phyloP scores from a whole-genome alignment of 1,140 invertebrate species.

The Drosophila mauritiana region DNA sequence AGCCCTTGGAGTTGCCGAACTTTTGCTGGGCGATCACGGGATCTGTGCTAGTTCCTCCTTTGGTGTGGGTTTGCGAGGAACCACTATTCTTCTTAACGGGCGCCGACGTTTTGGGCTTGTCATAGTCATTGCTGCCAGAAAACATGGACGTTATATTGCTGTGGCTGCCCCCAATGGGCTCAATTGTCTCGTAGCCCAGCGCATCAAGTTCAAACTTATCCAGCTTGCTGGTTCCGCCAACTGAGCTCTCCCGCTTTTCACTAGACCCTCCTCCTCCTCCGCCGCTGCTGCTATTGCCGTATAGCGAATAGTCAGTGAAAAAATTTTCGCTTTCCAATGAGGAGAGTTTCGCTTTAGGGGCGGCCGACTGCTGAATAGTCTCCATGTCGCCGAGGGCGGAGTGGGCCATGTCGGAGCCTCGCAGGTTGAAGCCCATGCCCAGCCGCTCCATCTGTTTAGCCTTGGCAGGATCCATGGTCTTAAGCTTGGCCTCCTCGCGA shows the following conservation, averaged over 20 bases:
- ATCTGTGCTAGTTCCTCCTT: slow-evolving; percentile 47
- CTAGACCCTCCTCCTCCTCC: slow-evolving; percentile 28
- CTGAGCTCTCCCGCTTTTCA: slow-evolving; percentile 55
- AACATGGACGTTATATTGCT: slow-evolving; percentile 83
- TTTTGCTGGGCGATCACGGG: slow-evolving; percentile 93
- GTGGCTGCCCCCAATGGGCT: slow-evolving; percentile 74
- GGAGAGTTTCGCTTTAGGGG: slow-evolving; percentile 72
- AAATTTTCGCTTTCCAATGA: slow-evolving; percentile 67
- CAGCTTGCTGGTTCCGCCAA: slow-evolving; percentile 49
- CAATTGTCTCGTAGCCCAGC: slow-evolving; percentile 82
- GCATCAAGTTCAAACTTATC: slow-evolving; percentile 78
- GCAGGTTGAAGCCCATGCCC: slow-evolving; percentile 90
- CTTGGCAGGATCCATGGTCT: slow-evolving; percentile 93
- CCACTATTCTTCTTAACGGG: slow-evolving; percentile 6
- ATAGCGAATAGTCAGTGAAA: slow-evolving; percentile 85
- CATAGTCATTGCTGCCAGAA: slow-evolving; percentile 43
- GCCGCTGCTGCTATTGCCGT: slow-evolving; percentile 43
- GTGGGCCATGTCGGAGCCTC: slow-evolving; percentile 91
- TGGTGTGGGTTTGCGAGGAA: slow-evolving; percentile 34
- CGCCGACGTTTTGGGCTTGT: slow-evolving; percentile 53
- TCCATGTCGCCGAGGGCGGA: slow-evolving; percentile 97
- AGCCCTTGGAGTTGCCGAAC: slow-evolving; percentile 98
- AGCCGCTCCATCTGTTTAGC: slow-evolving; percentile 95
- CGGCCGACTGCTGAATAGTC: slow-evolving; percentile 91
- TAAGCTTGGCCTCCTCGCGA: slow-evolving; percentile 91